Evolutionary conservation across 2,888 invertebrate genomes (phyloP).

Genomic region (Polia nebulosa): DNA sequence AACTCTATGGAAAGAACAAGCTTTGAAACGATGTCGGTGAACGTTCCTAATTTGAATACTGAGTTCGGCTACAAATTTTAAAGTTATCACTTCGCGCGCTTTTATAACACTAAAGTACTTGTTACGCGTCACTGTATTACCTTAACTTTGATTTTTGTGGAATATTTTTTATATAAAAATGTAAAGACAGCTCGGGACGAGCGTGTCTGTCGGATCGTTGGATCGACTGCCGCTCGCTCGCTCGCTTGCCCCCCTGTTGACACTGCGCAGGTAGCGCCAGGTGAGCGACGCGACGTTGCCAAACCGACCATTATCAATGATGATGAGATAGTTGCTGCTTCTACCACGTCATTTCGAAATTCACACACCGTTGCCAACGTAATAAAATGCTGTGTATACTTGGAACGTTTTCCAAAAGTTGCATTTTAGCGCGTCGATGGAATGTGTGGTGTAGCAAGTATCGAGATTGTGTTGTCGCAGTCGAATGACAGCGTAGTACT

Average conservation of each 20-base stretch:
- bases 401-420: constrained; percentile 61
- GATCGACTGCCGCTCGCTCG: constrained; percentile 84
- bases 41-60: constrained; percentile 74
- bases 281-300: constrained; percentile 90
- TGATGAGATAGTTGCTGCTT: constrained; percentile 86
- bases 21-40: constrained; percentile 75
- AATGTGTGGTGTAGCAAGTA: constrained; percentile 64
- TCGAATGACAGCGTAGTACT: constrained; percentile 52
- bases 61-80: constrained; percentile 67
- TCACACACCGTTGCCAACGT: constrained; percentile 79
- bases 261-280: constrained; percentile 90
- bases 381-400: constrained; percentile 77
- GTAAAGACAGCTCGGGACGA: constrained; percentile 76
- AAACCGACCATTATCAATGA: constrained; percentile 89
- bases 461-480: constrained; percentile 64
- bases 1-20: constrained; percentile 69
- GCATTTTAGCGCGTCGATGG: constrained; percentile 73
- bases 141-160: constrained; percentile 72
- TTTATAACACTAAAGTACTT: constrained; percentile 66
- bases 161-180: constrained; percentile 76
- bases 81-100: constrained; percentile 73
- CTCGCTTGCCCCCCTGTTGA: constrained; percentile 87
- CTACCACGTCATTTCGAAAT: constrained; percentile 80
- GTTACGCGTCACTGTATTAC: constrained; percentile 67
- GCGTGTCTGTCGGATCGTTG: constrained; percentile 83